Evolutionary conservation across 2,797 vertebrate species (phyloP), one percentile per base, ranked within the genome.

Genomic region (Gambelia wislizenii): DNA sequence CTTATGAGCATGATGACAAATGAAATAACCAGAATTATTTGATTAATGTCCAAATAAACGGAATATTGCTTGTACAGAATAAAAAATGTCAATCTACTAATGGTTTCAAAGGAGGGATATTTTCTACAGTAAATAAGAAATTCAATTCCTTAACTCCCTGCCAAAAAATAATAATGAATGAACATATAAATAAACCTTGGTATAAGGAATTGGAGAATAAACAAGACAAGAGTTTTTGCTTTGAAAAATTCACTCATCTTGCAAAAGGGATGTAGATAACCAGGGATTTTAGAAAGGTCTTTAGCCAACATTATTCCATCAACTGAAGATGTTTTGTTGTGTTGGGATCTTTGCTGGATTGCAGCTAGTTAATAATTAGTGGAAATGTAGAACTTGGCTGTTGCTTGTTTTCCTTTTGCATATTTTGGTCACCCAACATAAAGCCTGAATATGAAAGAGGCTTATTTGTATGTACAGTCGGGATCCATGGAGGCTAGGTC

Each of bases 1-100:
- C 94, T 95, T 96, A 87, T 94, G 96, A 96, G 91, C 95, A 75
- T 54, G 92, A 95, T 96, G 96, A 96, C 96, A 96, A 94, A 96
- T 91, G 92, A 92, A 96, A 95, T 96, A 95, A 92, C 86, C 39
- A 16, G 25, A 54, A 5, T 90, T 94, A 89, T 93, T 94, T 96
- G 95, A 96, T 96, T 95, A 94, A 94, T 91, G 95, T 94, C 94
- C 83, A 49, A 87, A 89, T 87, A 89, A 94, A 94, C 90, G 87
- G 86, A 94, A 91, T 93, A 93, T 91, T 84, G 89, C 86, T 92
- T 91, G 79, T 91, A 92, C 30, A 14, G 75, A 89, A 77, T 90
- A 89, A 87, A 91, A 92, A 59, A 96, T 9, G 88, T 94, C 96
- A 96, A 70, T 0, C 6, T 56, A 69, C 30, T 91, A 94, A 95